Evolutionary conservation across 2,888 invertebrate species (phyloP).

Genomic region (Gisinianus flammeolus): DNA sequence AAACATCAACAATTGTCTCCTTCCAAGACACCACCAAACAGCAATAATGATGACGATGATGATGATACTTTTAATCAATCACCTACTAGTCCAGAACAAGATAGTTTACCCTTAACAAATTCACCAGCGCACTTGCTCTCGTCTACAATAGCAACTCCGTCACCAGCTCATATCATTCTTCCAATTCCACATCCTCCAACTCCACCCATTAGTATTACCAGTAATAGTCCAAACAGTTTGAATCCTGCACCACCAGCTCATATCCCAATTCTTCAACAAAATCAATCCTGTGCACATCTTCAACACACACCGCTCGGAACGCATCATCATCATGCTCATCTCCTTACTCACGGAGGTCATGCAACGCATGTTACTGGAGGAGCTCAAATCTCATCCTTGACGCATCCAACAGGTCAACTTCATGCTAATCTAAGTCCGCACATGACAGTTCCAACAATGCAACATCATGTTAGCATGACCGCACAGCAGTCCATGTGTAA

Average conservation of each 20-base stretch:
- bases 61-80: constrained; percentile 2
- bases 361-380: constrained; percentile 3
- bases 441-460: constrained; percentile 31
- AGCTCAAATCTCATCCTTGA: constrained; percentile 13
- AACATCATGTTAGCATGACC: constrained; percentile 28
- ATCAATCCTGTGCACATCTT: neutral
- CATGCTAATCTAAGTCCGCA: constrained; percentile 36
- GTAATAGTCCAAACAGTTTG: neutral
- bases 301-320: neutral
- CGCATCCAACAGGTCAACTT: constrained; percentile 29
- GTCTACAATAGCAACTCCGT: constrained; percentile 2
- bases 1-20: constrained; percentile 25
- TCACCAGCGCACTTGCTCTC: constrained; percentile 4
- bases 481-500: constrained; percentile 31
- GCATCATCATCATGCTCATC: constrained; percentile 27
- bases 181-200: constrained; percentile 22
- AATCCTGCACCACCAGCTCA: neutral
- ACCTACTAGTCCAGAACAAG: constrained; percentile 21
- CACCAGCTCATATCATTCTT: constrained; percentile 10
- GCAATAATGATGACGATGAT: no score
- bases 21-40: neutral
- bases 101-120: constrained; percentile 6
- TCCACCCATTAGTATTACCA: constrained; percentile 19
- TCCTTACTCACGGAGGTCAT: constrained; percentile 13
- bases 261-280: constrained; percentile 4